A percentile compares a stretch with the other conserved stretches of the same genome.
Evolutionary conservation across 2,797 vertebrate species (phyloP).

Genomic region (Poecilia wingei): DNA sequence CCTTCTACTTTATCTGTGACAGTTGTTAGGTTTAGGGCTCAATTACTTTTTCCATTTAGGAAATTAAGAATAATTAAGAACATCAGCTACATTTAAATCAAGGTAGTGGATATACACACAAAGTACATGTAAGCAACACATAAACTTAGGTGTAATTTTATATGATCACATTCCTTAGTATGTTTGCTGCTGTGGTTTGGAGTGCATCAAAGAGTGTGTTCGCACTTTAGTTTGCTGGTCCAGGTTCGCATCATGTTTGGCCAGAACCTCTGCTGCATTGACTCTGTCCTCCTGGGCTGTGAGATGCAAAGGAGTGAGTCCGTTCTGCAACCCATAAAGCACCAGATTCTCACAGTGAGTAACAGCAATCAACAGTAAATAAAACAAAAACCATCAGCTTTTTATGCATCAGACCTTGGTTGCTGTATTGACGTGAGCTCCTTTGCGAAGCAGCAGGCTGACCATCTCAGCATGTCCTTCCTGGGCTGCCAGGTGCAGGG

Average conservation of each 20-base stretch:
- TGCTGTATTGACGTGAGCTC: conserved; percentile 87
- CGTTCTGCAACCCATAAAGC: conserved; percentile 80
- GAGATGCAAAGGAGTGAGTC: conserved; percentile 92
- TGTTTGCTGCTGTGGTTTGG: not conserved
- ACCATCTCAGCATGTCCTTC: conserved; percentile 96
- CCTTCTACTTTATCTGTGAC: not conserved
- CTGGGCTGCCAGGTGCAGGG: conserved; percentile 95
- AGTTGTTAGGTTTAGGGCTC: not conserved
- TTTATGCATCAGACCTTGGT: conserved; percentile 89
- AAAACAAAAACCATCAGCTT: not conserved
- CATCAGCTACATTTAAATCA: not conserved
- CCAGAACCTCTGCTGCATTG: conserved; percentile 88
- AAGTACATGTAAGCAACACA: not conserved
- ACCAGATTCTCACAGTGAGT: not conserved
- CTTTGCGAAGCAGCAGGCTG: conserved; percentile 89
- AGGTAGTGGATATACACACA: not conserved
- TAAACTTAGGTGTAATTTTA: not conserved
- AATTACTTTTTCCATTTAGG: not conserved
- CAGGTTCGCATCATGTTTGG: conserved; percentile 88
- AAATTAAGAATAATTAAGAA: not conserved
- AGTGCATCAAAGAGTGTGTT: not conserved
- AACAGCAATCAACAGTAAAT: not conserved
- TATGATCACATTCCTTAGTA: not conserved
- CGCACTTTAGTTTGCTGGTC: conserved; percentile 96
- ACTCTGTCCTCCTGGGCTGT: conserved; percentile 95